Evolutionary conservation across 2,797 vertebrate genomes (phyloP), one percentile per base, ranked within the genome.

Genomic region (Thalassophryne amazonica): DNA sequence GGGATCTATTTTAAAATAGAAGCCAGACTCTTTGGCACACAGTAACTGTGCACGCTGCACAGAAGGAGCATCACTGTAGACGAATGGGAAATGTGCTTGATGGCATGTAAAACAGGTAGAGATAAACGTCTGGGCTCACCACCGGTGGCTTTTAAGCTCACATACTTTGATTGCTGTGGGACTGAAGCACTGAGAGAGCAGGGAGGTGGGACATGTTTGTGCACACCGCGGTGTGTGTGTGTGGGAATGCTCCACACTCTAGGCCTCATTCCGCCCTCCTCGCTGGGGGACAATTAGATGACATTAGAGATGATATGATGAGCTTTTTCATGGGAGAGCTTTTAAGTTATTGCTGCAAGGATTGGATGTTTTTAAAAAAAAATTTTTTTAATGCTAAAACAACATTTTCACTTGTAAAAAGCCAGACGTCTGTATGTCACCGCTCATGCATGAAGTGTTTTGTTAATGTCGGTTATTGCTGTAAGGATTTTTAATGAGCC

Each of bases 1-100:
- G n/a, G 14, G 7, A 15, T 47, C 52, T 69, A 60, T n/a, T n/a
- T n/a, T n/a, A 52, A 73, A 73, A 70, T 58, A 71, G 46, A 66
- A 51, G 9, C 2, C 14, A 20, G 17, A 36, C 31, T 57, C 5
- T 31, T 39, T 43, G n/a, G 51, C 31, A 23, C 39, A 22, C 27
- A 25, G 15, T 34, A 20, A 35, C 22, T 38, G 9, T 19, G 30
- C 14, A 42, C 18, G 4, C 23, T 59, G 51, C 50, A 41, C 5
- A 15, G 16, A 60, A 35, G 16, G 28, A 57, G 32, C 53, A 4
- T 24, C 1, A 17, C 36, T 43, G 42, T 13, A 39, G 38, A 22
- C 34, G 24, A 43, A 39, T 4, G 47, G 23, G 36, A 4, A 55
- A 36, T 54, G 37, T 2, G 17, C 15, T 17, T 25, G n/a, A 18